These are phyloP conservation scores for Cosmia pyralina DNA, from an alignment of 2,888 invertebrate genomes.

Conservation along the genomic window DNA sequence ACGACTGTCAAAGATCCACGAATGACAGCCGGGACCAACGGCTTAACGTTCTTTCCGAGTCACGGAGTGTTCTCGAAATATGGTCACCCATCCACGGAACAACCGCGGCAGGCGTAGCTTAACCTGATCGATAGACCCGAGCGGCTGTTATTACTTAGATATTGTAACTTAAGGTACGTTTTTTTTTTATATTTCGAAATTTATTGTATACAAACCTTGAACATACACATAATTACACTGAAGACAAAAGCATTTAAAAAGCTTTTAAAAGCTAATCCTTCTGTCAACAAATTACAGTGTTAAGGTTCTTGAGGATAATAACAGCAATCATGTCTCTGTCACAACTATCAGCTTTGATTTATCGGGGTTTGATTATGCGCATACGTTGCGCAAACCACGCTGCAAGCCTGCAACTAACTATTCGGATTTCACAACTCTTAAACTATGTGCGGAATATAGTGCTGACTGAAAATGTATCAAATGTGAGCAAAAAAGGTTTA, in stretches of 20 bases:
- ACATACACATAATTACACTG: constrained; percentile 3
- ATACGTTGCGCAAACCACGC: constrained; percentile 44
- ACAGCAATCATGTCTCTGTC: constrained; percentile 55
- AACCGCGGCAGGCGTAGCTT: too few relatives aligned
- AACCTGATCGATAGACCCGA: too few relatives aligned
- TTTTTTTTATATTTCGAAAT: constrained; percentile 25
- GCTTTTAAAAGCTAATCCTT: constrained; percentile 20
- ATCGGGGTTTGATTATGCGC: constrained; percentile 53
- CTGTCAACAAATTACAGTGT: constrained; percentile 39
- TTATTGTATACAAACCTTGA: constrained; percentile 11
- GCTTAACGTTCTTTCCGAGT: too few relatives aligned
- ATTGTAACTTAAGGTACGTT: not conserved
- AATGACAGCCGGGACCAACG: too few relatives aligned
- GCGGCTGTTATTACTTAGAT: too few relatives aligned
- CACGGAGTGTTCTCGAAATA: too few relatives aligned
- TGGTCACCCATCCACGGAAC: too few relatives aligned
- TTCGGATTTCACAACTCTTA: constrained; percentile 48
- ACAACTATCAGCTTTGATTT: constrained; percentile 48
- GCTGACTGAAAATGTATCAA: constrained; percentile 36
- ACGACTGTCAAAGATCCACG: too few relatives aligned
- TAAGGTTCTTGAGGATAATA: constrained; percentile 42
- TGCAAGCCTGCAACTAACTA: constrained; percentile 31
- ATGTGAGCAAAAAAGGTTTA: constrained; percentile 5
- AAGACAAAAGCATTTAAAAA: constrained; percentile 21
- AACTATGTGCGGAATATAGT: constrained; percentile 13